A percentile compares a stretch with the other conserved stretches of the same genome.
Conservation (phyloP, 1,140 invertebrate genomes). For the Varroa destructor region DNA sequence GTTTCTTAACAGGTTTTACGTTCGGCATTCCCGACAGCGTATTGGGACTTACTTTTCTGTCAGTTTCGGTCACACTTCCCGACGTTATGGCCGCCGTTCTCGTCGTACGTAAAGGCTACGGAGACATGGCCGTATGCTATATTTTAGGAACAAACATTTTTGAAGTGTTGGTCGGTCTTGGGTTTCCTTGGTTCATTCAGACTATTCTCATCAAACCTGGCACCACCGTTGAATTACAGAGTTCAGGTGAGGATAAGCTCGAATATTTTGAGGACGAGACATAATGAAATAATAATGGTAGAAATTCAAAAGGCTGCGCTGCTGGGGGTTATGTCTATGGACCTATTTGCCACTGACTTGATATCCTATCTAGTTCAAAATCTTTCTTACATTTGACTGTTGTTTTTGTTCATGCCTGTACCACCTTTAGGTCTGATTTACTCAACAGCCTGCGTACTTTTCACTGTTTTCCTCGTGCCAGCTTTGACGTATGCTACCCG, state of each 20-base stretch:
- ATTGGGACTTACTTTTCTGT: constrained; percentile 91
- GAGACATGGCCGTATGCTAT: constrained; percentile 99
- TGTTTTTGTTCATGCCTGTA: constrained; percentile 34
- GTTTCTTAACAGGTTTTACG: constrained; percentile 53
- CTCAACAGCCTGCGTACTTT: constrained; percentile 75
- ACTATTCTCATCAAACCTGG: constrained; percentile 72
- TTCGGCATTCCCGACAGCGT: constrained; percentile 80
- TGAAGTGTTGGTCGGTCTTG: constrained; percentile 88
- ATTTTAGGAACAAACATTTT: constrained; percentile 98
- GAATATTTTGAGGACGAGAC: too few species aligned
- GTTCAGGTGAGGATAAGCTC: constrained; percentile 55
- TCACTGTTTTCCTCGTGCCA: constrained; percentile 79
- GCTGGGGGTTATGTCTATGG: not conserved
- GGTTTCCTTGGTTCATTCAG: constrained; percentile 92
- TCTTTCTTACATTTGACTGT: not conserved
- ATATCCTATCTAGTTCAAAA: not conserved
- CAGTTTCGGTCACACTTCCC: constrained; percentile 84
- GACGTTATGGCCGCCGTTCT: constrained; percentile 81
- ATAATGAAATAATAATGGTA: too few species aligned
- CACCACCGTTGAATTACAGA: constrained; percentile 68
- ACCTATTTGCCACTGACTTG: not conserved
- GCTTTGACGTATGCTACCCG: constrained; percentile 74
- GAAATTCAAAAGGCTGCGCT: not conserved
- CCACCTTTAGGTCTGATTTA: constrained; percentile 58
- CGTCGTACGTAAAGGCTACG: constrained; percentile 76